Evolutionary conservation across 2,113 vertebrate species (phyloP).

Genomic region (Nycticorax nycticorax): DNA sequence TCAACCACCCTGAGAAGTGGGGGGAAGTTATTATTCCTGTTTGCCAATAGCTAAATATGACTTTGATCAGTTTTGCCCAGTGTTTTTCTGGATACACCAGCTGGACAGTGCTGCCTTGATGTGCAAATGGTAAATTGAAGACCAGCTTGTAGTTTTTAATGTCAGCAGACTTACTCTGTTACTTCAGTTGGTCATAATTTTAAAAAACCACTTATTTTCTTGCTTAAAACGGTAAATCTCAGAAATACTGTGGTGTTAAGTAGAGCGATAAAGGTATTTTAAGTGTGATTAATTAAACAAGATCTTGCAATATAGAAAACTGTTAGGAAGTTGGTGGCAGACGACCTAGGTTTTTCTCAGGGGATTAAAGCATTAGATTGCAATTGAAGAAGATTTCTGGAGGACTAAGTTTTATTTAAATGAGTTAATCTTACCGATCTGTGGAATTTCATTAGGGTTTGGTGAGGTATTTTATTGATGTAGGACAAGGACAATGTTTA

Average conservation of each 20-base stretch:
- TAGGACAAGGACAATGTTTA: not conserved
- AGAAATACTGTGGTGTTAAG: not conserved
- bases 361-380: not conserved
- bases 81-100: not conserved
- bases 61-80: not conserved
- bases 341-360: not conserved
- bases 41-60: not conserved
- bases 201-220: not conserved
- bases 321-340: not conserved
- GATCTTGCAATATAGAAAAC: not conserved
- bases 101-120: not conserved
- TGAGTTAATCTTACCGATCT: not conserved
- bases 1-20: not conserved
- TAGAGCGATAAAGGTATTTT: not conserved
- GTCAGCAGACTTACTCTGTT: not conserved
- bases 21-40: not conserved
- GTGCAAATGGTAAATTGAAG: not conserved
- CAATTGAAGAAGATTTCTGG: not conserved
- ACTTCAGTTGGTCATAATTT: not conserved
- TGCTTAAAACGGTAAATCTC: not conserved
- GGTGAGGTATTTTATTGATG: not conserved
- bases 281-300: not conserved
- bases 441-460: not conserved
- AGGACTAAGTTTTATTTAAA: not conserved
- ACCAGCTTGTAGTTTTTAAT: not conserved